Base-by-base conservation (phyloP, 2,888 invertebrate genomes). In the Drosophila kuntzei region DNA sequence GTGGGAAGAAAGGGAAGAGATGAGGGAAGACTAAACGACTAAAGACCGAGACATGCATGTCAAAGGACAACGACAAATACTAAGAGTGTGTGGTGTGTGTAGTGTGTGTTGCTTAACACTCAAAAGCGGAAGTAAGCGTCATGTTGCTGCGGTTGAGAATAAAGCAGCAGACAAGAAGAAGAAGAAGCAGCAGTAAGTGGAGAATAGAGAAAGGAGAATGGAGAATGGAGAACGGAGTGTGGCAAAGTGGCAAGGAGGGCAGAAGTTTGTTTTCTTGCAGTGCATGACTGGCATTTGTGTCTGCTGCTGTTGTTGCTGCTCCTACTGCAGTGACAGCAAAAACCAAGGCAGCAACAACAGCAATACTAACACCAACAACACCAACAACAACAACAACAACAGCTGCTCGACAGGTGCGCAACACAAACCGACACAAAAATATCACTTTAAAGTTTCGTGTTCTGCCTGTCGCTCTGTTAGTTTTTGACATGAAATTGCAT, bases 401-500 rank as follows among this genome's bases (percentile, higher is more conserved):
- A 62, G 12, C 43, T 51, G 34, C 66, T 64, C 57, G 87, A 70
- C 89, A 82, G 89, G 89, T 83, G 82, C 71, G 65, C 86, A 74
- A 43, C 67, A 63, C 78, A 51, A 87, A 81, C 88, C 76, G 66
- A 78, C 82, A 89, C 89, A 89, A 89, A 85, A 83, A 83, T 89
- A 83, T 83, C 83, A 89, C 88, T 87, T 83, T 83, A 89, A 83
- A 83, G 89, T 83, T 83, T 76, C 43, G 63, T 69, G 59, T 74
- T 61, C 74, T 78, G 80, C 53, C 80, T 84, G 82, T 82, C 82
- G 87, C 85, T 84, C 71, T 89, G 88, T 85, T 89, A 70, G 89
- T 85, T 83, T 82, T 76, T 83, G 89, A 83, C 83, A 83, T 75
- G 83, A 87, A 83, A 83, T 89, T 89, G 89, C 89, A 83, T 83